Evolutionary conservation across 1,140 invertebrate genomes (phyloP), one percentile per base, ranked within the genome.

Genomic region (Potamilus streckersoni): DNA sequence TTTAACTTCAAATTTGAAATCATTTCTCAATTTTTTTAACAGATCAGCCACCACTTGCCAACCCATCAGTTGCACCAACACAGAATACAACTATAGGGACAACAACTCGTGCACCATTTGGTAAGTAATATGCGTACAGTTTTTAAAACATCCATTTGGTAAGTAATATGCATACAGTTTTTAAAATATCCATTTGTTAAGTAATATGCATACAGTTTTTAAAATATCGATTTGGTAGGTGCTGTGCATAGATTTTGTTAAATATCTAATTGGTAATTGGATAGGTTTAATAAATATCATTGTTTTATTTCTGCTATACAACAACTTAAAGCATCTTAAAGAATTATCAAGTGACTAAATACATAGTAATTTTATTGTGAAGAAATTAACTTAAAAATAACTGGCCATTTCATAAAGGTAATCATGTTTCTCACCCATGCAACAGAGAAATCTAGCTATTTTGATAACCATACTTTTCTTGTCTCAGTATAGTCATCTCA

Each of bases 161-260:
- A 80, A 63, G 81, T 81, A 60, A 16, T 5, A 17, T 6, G 19
- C 55, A 58, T 60, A 16, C 12, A 27, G 49, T 23, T 38, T 27
- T 27, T 27, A 27, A 27, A 27, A 27, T 27, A 27, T 27, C 74
- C 82, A 72, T 80, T 82, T 71, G 69, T 82, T 85, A 80, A 63
- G 81, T 81, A 60, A 16, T 5, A 17, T 6, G 19, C 55, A 58
- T 60, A 16, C 12, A 27, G 49, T 23, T 38, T 27, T 27, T 27
- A 27, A 27, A 27, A 27, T 27, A 27, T 27, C 74, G 81, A 72
- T 80, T 82, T 71, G 69, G 84, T 85, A 80, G 60, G 81, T 81
- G 57, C 14, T 6, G 14, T 8, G 19, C 55, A 58, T 60, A 16
- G 20, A 31, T 68, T 23, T 38, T 31, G 2, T 31, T 3, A 31